A percentile compares a stretch with the other conserved stretches of the same genome.
Conservation (phyloP, 2,113 vertebrate species). For the Datnioides undecimradiatus region DNA sequence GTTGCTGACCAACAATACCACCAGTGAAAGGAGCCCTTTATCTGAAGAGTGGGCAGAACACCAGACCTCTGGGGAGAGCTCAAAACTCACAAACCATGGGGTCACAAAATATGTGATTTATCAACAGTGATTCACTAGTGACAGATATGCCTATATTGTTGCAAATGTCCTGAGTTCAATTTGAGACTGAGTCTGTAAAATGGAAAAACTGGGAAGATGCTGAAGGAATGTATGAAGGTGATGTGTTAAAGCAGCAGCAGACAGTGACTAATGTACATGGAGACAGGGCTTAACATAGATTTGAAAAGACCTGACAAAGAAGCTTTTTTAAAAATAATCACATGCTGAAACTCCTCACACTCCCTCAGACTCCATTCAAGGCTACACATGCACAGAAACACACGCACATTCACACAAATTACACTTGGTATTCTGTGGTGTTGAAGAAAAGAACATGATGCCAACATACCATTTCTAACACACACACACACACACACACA, state of each 20-base stretch:
- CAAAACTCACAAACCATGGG: slow-evolving; percentile 25
- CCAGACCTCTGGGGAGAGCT: slow-evolving; percentile 44
- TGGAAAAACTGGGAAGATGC: slow-evolving; percentile 15
- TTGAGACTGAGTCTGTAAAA: slow-evolving; percentile 14
- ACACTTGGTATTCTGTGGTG: slow-evolving; percentile 29
- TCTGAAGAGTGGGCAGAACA: slow-evolving; percentile 46
- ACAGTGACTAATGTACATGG: slow-evolving; percentile 34
- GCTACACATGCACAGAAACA: neutral
- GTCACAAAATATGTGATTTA: slow-evolving; percentile 46
- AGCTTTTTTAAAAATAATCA: neutral
- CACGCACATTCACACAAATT: slow-evolving; percentile 7
- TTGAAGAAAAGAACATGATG: slow-evolving; percentile 32
- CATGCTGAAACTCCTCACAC: neutral
- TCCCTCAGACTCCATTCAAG: neutral
- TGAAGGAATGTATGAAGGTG: slow-evolving; percentile 19
- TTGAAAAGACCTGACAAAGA: neutral
- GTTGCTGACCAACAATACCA: slow-evolving; percentile 32
- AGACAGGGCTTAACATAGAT: slow-evolving; percentile 13
- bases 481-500: neutral
- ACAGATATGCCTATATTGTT: slow-evolving; percentile 30
- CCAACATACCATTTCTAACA: slow-evolving; percentile 50
- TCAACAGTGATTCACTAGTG: slow-evolving; percentile 28
- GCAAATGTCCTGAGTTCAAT: slow-evolving; percentile 9
- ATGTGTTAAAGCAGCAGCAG: slow-evolving; percentile 9
- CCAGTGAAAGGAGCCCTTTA: slow-evolving; percentile 62